Base-by-base conservation (phyloP, 2,113 vertebrate genomes). In the Cynoglossus semilaevis region DNA sequence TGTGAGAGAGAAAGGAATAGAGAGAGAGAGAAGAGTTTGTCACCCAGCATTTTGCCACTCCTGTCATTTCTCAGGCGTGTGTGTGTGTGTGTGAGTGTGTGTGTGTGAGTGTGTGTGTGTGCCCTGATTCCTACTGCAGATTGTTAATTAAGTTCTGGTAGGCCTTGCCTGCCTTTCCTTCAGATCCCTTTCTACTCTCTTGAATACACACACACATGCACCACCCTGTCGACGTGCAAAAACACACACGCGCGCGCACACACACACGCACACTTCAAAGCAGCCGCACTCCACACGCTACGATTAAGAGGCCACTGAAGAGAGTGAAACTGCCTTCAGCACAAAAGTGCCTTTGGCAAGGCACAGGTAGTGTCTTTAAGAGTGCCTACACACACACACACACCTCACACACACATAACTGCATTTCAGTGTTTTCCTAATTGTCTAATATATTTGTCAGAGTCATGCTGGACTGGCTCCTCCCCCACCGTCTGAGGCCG, bases 71-170 rank as follows among this genome's bases (percentile, higher is more conserved):
- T 58, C 63, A 15, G n/a, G 43, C n/a, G n/a, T 15, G 46, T 58
- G 34, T 35, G 29, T 19, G 14, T 38, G 11, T 42, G 40, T 42
- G 29, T 63, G 52, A 53, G 29, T 64, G 37, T 63, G 49, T 54
- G 42, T 64, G 61, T 59, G 38, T 53, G 50, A 44, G 54, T 68
- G 61, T 70, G 53, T 62, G 59, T 57, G 53, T 63, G 72, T 86
- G 83, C 78, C 85, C 76, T 54, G 48, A 53, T 79, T 89, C 86
- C 83, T 85, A 63, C 69, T 74, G 70, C 67, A 79, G 85, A 87
- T 88, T 86, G 84, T 89, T 89, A 89, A 92, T 89, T 87, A 88
- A 82, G 85, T 86, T 86, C 75, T 69, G 59, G 79, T 87, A 84
- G 86, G 82, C 66, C 58, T 67, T 79, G 68, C 77, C 83, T 85